phyloP scores from a whole-genome alignment of 2,113 vertebrate species.

The Puntigrus tetrazona region DNA sequence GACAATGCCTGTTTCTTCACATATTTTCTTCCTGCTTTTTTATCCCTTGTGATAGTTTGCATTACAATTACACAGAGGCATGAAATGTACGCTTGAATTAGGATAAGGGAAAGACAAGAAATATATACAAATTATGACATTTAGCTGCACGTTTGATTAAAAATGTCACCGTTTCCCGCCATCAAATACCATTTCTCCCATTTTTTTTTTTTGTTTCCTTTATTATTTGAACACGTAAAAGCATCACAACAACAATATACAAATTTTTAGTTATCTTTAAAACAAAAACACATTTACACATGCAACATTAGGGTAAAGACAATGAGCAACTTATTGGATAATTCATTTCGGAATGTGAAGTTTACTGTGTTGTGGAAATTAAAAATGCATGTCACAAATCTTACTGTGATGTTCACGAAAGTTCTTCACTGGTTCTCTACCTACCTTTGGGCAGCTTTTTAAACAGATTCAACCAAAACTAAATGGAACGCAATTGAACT shows the following conservation, averaged over 20 bases:
- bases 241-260: slow-evolving; percentile 91
- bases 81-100: slow-evolving; percentile 5
- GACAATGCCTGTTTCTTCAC: slow-evolving; percentile 63
- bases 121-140: background rate
- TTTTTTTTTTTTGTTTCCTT: slow-evolving; percentile 73
- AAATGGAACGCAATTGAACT: slow-evolving; percentile 12
- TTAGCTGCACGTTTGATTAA: slow-evolving; percentile 24
- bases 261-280: slow-evolving; percentile 86
- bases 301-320: slow-evolving; percentile 91
- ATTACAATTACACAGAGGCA: slow-evolving; percentile 10
- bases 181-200: slow-evolving; percentile 66
- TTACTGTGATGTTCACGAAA: slow-evolving; percentile 62
- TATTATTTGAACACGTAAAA: slow-evolving; percentile 89
- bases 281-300: slow-evolving; percentile 90
- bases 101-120: background rate
- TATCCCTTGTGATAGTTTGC: slow-evolving; percentile 45
- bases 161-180: slow-evolving; percentile 58
- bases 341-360: slow-evolving; percentile 75
- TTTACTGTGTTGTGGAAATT: slow-evolving; percentile 55
- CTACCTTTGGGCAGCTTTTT: slow-evolving; percentile 67
- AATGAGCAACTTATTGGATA: slow-evolving; percentile 80
- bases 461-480: slow-evolving; percentile 55
- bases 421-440: slow-evolving; percentile 66
- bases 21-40: slow-evolving; percentile 46
- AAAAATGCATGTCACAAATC: slow-evolving; percentile 63